phyloP scores from a whole-genome alignment of 2,888 invertebrate species.

The Pegoplata infirma region DNA sequence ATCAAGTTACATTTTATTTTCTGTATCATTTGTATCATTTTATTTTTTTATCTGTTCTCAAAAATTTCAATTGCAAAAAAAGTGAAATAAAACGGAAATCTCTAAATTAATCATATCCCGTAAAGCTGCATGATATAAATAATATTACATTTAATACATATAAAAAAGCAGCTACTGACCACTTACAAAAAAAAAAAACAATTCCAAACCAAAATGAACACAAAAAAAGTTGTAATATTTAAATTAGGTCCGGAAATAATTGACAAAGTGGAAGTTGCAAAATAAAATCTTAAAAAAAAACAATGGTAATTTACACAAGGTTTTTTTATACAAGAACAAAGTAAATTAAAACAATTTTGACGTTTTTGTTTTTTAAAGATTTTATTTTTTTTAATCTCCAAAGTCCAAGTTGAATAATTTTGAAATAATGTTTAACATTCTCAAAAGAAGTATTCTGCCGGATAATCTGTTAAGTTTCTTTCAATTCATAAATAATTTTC shows the following conservation, averaged over 20 bases:
- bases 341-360: too few relatives aligned
- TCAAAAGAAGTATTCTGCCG: too few relatives aligned
- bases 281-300: background rate
- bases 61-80: slow-evolving; percentile 33
- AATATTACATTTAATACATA: background rate
- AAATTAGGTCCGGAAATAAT: background rate
- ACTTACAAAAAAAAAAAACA: background rate
- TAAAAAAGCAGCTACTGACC: slow-evolving; percentile 13
- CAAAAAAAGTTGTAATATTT: background rate
- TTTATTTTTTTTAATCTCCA: too few relatives aligned
- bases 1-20: background rate
- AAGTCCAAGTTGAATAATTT: too few relatives aligned
- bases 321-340: too few relatives aligned
- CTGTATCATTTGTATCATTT: background rate
- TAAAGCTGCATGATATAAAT: slow-evolving; percentile 54
- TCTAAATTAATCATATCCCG: slow-evolving; percentile 59
- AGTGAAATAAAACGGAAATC: slow-evolving; percentile 54
- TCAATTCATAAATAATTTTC: too few relatives aligned
- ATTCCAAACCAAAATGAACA: background rate
- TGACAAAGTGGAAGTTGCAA: slow-evolving; percentile 1
- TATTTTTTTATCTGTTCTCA: slow-evolving; percentile 23
- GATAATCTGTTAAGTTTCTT: too few relatives aligned
- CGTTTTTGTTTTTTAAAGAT: too few relatives aligned
- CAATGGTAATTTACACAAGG: too few relatives aligned
- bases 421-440: too few relatives aligned